A percentile compares a stretch with the other conserved stretches of the same genome.
phyloP scores from a whole-genome alignment of 1,140 invertebrate genomes.

The Cecropterus lyciades region DNA sequence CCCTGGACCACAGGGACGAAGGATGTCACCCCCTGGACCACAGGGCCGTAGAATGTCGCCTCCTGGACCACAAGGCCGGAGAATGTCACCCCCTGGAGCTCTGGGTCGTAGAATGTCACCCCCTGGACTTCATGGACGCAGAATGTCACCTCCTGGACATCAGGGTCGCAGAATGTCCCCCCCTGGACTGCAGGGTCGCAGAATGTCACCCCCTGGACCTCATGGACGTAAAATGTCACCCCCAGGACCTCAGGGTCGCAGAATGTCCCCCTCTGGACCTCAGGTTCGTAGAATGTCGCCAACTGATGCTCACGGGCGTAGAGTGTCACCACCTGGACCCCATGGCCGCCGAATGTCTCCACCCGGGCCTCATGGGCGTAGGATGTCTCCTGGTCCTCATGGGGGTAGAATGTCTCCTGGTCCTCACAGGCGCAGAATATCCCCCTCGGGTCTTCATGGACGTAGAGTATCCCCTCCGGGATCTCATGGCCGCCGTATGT shows the following conservation, averaged over 20 bases:
- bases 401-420: slow-evolving; percentile 6
- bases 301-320: not conserved
- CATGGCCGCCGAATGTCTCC: not conserved
- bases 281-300: slow-evolving; percentile 1
- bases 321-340: not conserved
- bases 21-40: not conserved
- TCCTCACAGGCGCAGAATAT: not conserved
- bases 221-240: not conserved
- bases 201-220: not conserved
- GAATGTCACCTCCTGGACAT: not conserved
- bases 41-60: slow-evolving; percentile 12
- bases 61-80: slow-evolving; percentile 4
- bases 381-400: not conserved
- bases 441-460: not conserved
- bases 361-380: not conserved
- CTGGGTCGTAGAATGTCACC: not conserved
- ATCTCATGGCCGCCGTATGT: not conserved
- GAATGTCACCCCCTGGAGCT: slow-evolving; percentile 7
- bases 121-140: not conserved
- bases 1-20: not conserved
- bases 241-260: slow-evolving; percentile 1
- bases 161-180: not conserved
- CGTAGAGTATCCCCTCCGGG: not conserved
- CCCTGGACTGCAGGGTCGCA: not conserved
- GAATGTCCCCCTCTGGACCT: not conserved